These are phyloP conservation scores for Onychostoma macrolepis DNA, from an alignment of 2,113 vertebrate genomes.

Conservation along the genomic window DNA sequence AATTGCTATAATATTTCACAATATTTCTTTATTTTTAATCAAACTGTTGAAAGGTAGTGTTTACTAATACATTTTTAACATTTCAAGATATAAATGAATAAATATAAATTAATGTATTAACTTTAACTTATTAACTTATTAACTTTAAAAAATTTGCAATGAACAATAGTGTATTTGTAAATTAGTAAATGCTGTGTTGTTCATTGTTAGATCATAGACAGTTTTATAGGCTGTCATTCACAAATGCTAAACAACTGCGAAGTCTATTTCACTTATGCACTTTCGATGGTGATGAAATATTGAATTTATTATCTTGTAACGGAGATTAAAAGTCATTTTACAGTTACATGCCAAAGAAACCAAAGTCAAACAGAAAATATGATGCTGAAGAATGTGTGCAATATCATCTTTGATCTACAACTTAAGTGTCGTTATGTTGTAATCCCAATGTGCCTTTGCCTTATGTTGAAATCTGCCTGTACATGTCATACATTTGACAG, in stretches of 20 bases:
- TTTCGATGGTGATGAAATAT: neutral
- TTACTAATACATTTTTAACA: neutral
- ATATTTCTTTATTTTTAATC: neutral
- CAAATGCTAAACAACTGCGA: neutral
- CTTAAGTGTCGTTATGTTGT: neutral
- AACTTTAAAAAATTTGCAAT: too few species aligned
- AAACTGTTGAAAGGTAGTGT: neutral
- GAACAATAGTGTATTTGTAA: neutral
- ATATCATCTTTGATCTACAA: neutral
- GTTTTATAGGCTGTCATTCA: neutral
- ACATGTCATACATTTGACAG: slow-evolving; percentile 11
- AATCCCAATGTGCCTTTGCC: neutral
- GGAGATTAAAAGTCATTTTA: neutral
- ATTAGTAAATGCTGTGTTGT: neutral
- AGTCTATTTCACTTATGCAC: neutral
- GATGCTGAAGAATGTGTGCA: neutral
- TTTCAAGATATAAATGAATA: neutral
- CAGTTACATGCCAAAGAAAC: neutral
- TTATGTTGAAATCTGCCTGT: slow-evolving; percentile 41
- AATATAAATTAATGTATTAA: neutral
- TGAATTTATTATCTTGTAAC: neutral
- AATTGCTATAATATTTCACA: neutral
- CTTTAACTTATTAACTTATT: too few species aligned
- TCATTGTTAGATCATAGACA: neutral
- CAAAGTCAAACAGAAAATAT: neutral